Evolutionary conservation across 2,888 invertebrate species (phyloP).

Genomic region (Dryobota labecula): DNA sequence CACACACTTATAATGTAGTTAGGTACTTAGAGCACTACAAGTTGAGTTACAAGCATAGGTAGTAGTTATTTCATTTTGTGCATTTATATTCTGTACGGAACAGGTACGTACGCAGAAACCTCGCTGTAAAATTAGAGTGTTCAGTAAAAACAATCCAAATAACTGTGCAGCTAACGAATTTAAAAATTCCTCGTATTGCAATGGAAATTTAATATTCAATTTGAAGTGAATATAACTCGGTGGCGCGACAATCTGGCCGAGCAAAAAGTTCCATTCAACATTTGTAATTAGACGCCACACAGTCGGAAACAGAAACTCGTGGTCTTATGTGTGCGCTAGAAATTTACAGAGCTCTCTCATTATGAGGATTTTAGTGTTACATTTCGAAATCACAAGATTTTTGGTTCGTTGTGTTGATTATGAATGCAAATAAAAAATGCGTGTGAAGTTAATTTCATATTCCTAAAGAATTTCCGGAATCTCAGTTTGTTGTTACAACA

Average conservation of each 20-base stretch:
- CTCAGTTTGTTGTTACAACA: slow-evolving; percentile 13
- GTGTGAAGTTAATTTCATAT: slow-evolving; percentile 4
- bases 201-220: slow-evolving; percentile 82
- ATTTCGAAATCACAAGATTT: slow-evolving; percentile 18
- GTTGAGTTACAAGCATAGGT: not conserved
- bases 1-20: slow-evolving; percentile 27
- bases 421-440: slow-evolving; percentile 2
- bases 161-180: slow-evolving; percentile 65
- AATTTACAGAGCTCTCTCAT: slow-evolving; percentile 60
- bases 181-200: slow-evolving; percentile 68
- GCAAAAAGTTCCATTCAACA: slow-evolving; percentile 84
- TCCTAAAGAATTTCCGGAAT: not conserved
- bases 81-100: slow-evolving; percentile 20
- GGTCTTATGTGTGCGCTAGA: slow-evolving; percentile 70
- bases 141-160: slow-evolving; percentile 61
- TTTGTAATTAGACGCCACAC: slow-evolving; percentile 85
- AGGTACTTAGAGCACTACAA: not conserved
- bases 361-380: slow-evolving; percentile 18
- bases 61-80: slow-evolving; percentile 5
- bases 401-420: not conserved
- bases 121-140: slow-evolving; percentile 45
- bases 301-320: slow-evolving; percentile 65
- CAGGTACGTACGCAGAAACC: slow-evolving; percentile 4
- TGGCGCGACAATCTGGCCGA: slow-evolving; percentile 82
- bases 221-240: slow-evolving; percentile 82